Evolutionary conservation across 2,888 invertebrate species (phyloP).

Genomic region (Eupithecia tripunctaria): DNA sequence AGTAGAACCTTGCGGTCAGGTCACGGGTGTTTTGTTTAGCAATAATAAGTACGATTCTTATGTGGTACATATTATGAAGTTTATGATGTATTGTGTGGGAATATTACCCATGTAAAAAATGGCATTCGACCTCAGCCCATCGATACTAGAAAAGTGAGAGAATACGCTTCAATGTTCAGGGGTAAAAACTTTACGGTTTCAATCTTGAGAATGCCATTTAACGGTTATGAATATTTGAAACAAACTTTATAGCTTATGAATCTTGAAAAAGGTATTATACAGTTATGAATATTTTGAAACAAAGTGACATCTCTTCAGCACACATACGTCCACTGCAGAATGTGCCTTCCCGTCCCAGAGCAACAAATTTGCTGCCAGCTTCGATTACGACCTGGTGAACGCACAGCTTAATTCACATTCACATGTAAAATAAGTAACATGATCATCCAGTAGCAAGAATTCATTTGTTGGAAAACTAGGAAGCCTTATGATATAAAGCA

Average conservation of each 20-base stretch:
- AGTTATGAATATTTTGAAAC: background rate
- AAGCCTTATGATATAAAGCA: background rate
- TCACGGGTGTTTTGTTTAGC: background rate
- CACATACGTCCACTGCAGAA: no score
- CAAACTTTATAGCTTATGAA: background rate
- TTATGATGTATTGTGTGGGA: conserved; percentile 12
- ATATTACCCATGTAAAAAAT: conserved; percentile 1
- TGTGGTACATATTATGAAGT: background rate
- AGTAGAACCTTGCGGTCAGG: background rate
- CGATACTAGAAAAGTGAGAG: background rate
- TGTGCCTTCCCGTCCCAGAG: no score
- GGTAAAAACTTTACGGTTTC: background rate
- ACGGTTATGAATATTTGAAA: background rate
- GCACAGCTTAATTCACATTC: background rate
- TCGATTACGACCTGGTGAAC: no score
- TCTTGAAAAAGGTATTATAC: background rate
- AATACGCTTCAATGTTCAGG: background rate
- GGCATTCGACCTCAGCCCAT: background rate
- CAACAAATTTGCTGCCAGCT: no score
- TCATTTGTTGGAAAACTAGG: background rate
- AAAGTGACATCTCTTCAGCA: background rate
- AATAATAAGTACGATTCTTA: background rate
- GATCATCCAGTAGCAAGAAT: background rate
- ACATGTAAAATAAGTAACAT: background rate
- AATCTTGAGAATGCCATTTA: background rate